Conservation (phyloP, 2,797 vertebrate species). For the Zalophus californianus region DNA sequence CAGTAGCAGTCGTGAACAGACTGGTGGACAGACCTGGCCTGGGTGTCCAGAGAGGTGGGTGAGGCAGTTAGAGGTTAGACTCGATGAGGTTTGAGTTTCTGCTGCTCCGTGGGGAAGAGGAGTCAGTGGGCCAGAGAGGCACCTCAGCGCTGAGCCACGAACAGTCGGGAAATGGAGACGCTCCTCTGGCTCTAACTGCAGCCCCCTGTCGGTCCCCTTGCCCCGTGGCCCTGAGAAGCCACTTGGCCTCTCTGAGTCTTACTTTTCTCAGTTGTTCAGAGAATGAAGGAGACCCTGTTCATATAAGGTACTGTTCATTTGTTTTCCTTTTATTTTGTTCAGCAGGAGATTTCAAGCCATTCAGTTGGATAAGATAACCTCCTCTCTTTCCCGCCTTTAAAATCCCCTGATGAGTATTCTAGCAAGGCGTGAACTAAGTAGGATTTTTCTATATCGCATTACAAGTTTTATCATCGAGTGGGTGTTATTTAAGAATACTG, state of each 20-base stretch:
- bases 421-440: neutral
- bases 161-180: neutral
- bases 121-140: neutral
- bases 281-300: neutral
- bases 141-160: neutral
- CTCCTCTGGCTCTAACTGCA: neutral
- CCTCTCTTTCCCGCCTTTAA: neutral
- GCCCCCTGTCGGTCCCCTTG: too few relatives aligned
- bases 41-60: neutral
- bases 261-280: neutral
- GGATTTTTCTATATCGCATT: neutral
- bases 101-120: neutral
- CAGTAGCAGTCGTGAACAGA: neutral
- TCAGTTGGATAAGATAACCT: neutral
- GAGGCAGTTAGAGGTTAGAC: neutral
- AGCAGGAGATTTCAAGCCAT: neutral
- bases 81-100: neutral
- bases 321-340: conserved; percentile 15
- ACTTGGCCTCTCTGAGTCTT: neutral
- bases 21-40: neutral
- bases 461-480: neutral
- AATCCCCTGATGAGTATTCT: neutral
- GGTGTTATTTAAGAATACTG: neutral
- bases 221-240: neutral
- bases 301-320: neutral